Evolutionary conservation across 2,888 invertebrate species (phyloP).

Genomic region (Caenorhabditis zanzibari): DNA sequence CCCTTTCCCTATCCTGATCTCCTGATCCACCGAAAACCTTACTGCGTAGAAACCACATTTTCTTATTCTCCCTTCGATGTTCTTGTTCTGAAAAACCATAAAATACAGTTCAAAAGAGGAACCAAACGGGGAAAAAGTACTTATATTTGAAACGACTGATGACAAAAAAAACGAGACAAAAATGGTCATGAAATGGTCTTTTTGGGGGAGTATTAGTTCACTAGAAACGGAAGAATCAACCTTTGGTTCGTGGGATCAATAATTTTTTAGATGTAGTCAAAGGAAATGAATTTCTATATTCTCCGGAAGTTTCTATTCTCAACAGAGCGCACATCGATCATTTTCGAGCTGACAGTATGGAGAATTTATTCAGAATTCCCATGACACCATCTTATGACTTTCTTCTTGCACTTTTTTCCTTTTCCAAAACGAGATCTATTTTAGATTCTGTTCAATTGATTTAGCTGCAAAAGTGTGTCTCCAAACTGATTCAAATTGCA

Average conservation of each 20-base stretch:
- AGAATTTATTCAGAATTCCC: constrained; percentile 19
- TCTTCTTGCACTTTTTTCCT: constrained; percentile 14
- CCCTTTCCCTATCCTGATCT: constrained; percentile 36
- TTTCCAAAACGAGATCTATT: constrained; percentile 1
- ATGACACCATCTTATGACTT: constrained; percentile 5
- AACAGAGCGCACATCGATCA: constrained; percentile 43
- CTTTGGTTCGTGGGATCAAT: too few relatives aligned
- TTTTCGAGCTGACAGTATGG: constrained; percentile 10
- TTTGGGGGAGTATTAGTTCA: not conserved
- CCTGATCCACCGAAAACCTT: constrained; percentile 42
- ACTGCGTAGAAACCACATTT: constrained; percentile 54
- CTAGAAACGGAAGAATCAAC: not conserved
- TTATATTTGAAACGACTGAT: not conserved
- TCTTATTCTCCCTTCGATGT: too few relatives aligned
- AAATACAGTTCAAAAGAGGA: not conserved
- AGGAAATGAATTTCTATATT: not conserved
- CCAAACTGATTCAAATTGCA: constrained; percentile 25
- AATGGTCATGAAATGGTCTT: constrained; percentile 16
- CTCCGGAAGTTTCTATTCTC: constrained; percentile 20
- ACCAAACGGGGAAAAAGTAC: not conserved
- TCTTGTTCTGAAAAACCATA: constrained; percentile 18
- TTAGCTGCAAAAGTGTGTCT: constrained; percentile 9
- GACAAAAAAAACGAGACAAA: not conserved
- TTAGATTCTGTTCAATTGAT: constrained; percentile 13
- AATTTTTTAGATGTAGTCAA: not conserved